Conservation (phyloP, 2,888 invertebrate genomes). For the Sarcophaga caerulescens region DNA sequence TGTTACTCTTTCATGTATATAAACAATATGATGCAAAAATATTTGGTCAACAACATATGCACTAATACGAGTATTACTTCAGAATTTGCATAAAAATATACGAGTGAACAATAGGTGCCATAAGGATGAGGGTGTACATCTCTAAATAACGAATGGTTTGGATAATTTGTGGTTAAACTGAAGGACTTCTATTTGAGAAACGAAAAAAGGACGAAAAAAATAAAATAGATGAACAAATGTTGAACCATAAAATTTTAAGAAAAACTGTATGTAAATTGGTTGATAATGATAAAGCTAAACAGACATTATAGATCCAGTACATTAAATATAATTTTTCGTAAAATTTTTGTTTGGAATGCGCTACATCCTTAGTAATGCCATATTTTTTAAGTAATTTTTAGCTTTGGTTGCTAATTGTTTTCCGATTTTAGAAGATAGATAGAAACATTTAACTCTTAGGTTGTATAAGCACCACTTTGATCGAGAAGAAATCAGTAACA, state of each 20-base stretch:
- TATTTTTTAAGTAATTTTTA: too few relatives aligned
- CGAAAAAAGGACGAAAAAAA: constrained; percentile 1
- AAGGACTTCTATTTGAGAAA: constrained; percentile 22
- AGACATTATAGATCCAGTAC: too few relatives aligned
- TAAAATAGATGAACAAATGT: constrained; percentile 43
- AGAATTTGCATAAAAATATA: constrained; percentile 44
- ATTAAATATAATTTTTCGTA: neutral
- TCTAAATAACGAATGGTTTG: constrained; percentile 44
- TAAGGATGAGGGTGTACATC: neutral
- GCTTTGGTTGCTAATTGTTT: too few relatives aligned
- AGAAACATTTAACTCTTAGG: too few relatives aligned
- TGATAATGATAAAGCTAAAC: neutral
- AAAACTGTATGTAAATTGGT: constrained; percentile 54
- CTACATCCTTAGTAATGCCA: too few relatives aligned
- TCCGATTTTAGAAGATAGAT: too few relatives aligned
- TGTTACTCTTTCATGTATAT: constrained; percentile 33
- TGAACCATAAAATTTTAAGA: neutral
- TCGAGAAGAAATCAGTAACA: too few relatives aligned
- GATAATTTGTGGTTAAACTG: constrained; percentile 55
- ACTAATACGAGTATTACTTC: neutral
- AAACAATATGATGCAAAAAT: constrained; percentile 48
- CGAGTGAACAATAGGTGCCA: neutral
- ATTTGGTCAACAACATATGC: constrained; percentile 57
- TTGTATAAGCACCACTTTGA: too few relatives aligned
- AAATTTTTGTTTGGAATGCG: too few relatives aligned